Percentiles rank a stretch among this genome's conserved stretches.
Evolutionary conservation across 1,140 invertebrate species (phyloP).

Genomic region (Lepidurus apus): DNA sequence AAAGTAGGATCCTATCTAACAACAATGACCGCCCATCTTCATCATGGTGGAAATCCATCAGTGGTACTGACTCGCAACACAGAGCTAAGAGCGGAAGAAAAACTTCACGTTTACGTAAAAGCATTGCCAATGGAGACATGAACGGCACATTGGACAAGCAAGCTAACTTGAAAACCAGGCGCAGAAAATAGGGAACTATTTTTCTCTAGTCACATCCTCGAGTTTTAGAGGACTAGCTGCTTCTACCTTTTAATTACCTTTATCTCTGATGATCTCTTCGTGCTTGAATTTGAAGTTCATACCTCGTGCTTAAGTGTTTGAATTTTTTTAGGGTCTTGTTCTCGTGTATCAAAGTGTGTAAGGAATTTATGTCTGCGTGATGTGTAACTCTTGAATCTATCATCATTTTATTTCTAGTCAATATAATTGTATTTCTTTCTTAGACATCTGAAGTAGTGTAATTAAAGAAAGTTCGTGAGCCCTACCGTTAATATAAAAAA

Average conservation of each 20-base stretch:
- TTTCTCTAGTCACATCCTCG: background rate
- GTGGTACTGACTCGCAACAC: background rate
- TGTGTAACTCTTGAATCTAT: background rate
- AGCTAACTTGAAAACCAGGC: background rate
- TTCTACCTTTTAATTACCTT: background rate
- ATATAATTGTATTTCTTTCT: constrained; percentile 10
- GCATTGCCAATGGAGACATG: background rate
- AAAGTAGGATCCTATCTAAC: background rate
- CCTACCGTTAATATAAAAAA: no score
- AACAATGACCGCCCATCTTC: background rate
- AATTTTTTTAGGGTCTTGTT: background rate
- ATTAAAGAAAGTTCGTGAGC: no score
- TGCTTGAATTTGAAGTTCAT: background rate
- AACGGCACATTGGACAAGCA: background rate
- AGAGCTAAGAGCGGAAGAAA: background rate
- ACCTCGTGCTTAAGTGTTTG: background rate
- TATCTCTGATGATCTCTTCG: constrained; percentile 10
- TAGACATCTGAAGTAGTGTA: background rate
- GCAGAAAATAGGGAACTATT: constrained; percentile 14
- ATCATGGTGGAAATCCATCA: background rate
- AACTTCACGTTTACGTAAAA: background rate
- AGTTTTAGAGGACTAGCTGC: background rate
- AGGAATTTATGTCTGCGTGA: background rate
- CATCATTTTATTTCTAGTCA: background rate
- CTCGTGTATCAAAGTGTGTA: background rate